Percentiles rank a stretch among this genome's conserved stretches.
These are phyloP conservation scores for Drosophila cognata DNA, from an alignment of 2,888 invertebrate genomes.

Conservation along the genomic window DNA sequence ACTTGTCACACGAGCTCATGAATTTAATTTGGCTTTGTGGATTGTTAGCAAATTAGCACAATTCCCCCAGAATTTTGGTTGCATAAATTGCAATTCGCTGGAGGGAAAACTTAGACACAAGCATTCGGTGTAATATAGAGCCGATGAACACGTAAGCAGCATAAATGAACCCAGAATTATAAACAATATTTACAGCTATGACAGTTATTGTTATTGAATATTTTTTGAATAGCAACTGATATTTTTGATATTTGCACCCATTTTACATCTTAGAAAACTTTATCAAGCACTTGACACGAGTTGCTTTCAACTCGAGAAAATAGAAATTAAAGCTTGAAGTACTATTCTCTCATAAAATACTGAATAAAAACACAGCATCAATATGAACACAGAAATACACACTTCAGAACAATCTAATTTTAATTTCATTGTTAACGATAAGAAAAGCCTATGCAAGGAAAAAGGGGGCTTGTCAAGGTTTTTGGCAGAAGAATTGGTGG, in stretches of 20 bases:
- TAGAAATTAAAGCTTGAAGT: neutral
- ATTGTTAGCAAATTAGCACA: slow-evolving; percentile 81
- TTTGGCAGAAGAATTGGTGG: slow-evolving; percentile 34
- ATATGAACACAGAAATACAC: slow-evolving; percentile 2
- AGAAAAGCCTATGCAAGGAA: neutral
- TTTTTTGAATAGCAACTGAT: neutral
- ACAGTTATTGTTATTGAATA: neutral
- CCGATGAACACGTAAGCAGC: slow-evolving; percentile 26
- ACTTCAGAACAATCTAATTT: neutral
- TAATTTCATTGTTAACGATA: slow-evolving; percentile 10
- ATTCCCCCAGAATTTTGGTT: slow-evolving; percentile 18
- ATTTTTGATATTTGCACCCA: neutral
- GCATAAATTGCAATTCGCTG: slow-evolving; percentile 52
- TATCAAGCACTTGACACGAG: neutral
- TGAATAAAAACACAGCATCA: neutral
- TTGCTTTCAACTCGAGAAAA: neutral
- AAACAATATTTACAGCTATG: slow-evolving; percentile 9
- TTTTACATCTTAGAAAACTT: neutral
- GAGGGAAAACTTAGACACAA: neutral
- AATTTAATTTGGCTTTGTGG: slow-evolving; percentile 50
- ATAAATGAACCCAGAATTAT: slow-evolving; percentile 11
- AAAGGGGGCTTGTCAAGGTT: neutral
- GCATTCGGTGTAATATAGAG: slow-evolving; percentile 24
- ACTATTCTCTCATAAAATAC: neutral
- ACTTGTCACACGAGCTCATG: slow-evolving; percentile 76